Percentiles rank a stretch among this genome's conserved stretches.
Conservation (phyloP, 2,888 invertebrate genomes). For the Orthosia incerta region DNA sequence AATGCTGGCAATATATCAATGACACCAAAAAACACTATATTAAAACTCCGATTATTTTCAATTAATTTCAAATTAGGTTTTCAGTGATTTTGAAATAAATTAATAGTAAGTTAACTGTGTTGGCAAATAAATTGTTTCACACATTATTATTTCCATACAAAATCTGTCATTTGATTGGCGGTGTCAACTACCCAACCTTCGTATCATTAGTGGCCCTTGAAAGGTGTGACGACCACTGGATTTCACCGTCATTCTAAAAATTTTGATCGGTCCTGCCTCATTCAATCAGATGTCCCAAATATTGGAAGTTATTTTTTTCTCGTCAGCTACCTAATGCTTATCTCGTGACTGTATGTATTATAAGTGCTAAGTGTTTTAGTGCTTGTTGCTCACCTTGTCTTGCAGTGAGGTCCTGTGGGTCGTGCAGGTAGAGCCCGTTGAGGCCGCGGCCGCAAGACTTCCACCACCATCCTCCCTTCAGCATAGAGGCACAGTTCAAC, state of each 20-base stretch:
- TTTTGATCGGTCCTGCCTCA: background rate
- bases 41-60: too few species aligned
- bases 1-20: too few species aligned
- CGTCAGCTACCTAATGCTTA: background rate
- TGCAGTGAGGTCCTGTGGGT: conserved; percentile 97
- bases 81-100: too few species aligned
- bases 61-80: too few species aligned
- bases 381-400: conserved; percentile 93
- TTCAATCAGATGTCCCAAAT: background rate
- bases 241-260: background rate
- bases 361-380: background rate
- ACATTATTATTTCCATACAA: too few species aligned
- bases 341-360: background rate
- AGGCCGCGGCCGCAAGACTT: conserved; percentile 97
- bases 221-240: background rate
- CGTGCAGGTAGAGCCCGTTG: conserved; percentile 96
- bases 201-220: too few species aligned
- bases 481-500: conserved; percentile 97
- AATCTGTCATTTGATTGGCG: too few species aligned
- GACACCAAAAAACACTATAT: too few species aligned
- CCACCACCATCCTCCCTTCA: conserved; percentile 99
- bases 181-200: too few species aligned
- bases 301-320: background rate
- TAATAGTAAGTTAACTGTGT: too few species aligned
- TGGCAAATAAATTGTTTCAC: too few species aligned